phyloP scores from a whole-genome alignment of 2,888 invertebrate genomes.

The Stegana nigrithorax region DNA sequence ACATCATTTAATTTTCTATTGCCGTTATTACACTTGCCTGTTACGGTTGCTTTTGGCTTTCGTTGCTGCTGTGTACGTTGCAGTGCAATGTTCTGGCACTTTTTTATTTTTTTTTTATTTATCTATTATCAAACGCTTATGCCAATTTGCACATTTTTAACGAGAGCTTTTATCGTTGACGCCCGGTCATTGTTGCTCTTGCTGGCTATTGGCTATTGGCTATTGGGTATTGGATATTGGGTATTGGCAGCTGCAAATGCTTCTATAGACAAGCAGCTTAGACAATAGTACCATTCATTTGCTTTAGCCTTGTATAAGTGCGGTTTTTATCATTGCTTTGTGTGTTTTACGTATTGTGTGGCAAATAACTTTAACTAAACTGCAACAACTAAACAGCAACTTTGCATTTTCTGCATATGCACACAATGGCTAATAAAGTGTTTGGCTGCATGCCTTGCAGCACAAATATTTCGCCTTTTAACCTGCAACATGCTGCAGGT shows the following conservation, averaged over 20 bases:
- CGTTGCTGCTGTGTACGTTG: background rate
- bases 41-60: conserved; percentile 15
- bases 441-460: too few species aligned
- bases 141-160: conserved; percentile 15
- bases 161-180: conserved; percentile 15
- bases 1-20: conserved; percentile 40
- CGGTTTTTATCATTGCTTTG: conserved; percentile 11
- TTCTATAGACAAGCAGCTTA: background rate
- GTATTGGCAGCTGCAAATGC: background rate
- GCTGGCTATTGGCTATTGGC: background rate
- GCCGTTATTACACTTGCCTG: conserved; percentile 2
- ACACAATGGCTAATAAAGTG: too few species aligned
- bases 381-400: too few species aligned
- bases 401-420: background rate
- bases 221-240: too few species aligned
- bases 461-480: too few species aligned
- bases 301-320: conserved; percentile 22
- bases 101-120: too few species aligned
- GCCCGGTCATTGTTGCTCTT: background rate
- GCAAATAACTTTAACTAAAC: background rate
- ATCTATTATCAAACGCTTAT: conserved; percentile 12
- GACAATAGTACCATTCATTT: conserved; percentile 12
- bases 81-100: background rate
- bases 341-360: conserved; percentile 5
- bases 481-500: too few species aligned